These are phyloP conservation scores for Neotragus pygmaeus DNA, from an alignment of 2,113 vertebrate genomes.

Conservation along the genomic window DNA sequence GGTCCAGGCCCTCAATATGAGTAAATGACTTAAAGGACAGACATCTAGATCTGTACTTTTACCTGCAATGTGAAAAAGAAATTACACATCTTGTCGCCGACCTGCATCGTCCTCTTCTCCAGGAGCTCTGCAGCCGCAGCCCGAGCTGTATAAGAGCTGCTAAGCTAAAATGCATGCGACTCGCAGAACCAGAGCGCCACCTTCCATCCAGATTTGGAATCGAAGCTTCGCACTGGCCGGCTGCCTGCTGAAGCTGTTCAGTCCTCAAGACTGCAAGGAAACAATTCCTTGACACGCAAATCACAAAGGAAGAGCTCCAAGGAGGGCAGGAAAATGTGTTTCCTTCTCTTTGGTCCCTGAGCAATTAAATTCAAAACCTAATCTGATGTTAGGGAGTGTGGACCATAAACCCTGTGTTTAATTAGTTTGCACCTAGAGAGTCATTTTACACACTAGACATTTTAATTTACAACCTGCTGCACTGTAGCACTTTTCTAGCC, in stretches of 20 bases:
- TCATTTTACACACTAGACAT: constrained; percentile 79
- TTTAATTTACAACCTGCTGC: constrained; percentile 83
- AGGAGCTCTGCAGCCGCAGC: background rate
- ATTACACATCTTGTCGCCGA: background rate
- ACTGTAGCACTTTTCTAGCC: constrained; percentile 81
- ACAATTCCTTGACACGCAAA: constrained; percentile 21
- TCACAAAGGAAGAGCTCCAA: constrained; percentile 54
- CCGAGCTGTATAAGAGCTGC: background rate
- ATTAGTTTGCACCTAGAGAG: constrained; percentile 78
- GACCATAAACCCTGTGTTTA: constrained; percentile 73
- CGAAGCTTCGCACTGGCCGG: background rate
- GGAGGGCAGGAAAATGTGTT: constrained; percentile 55
- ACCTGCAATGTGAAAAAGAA: background rate
- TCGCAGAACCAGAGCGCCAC: constrained; percentile 31
- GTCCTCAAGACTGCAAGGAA: constrained; percentile 31
- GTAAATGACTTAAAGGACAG: background rate
- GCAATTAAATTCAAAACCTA: constrained; percentile 75
- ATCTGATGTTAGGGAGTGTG: constrained; percentile 75
- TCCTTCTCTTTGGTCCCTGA: constrained; percentile 63
- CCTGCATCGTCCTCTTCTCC: background rate
- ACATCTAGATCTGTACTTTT: background rate
- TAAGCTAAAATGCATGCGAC: background rate
- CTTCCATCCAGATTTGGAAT: constrained; percentile 39
- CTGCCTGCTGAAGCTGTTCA: constrained; percentile 13
- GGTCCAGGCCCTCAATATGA: background rate